Evolutionary conservation across 2,888 invertebrate genomes (phyloP), one percentile per base, ranked within the genome.

Genomic region (Brassicogethes aeneus): DNA sequence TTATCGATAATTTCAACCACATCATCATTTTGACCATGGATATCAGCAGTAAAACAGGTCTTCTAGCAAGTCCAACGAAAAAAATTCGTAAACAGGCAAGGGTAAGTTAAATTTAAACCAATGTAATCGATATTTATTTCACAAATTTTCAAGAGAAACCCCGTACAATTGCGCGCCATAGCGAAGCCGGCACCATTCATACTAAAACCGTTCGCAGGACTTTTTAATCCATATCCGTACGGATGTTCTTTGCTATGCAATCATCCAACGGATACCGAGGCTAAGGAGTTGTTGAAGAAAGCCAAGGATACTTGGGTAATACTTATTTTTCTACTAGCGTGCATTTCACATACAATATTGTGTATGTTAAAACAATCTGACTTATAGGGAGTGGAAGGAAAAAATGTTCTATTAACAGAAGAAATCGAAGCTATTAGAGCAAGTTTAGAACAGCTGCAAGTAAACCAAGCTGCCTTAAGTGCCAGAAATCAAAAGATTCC

Each of bases 161-260:
- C 17, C 17, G 47, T 75, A 30, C 70, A 76, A 40, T 59, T 80
- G 44, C 66, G 69, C 57, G 79, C 80, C 55, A 74, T 80, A 7
- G 76, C 80, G 10, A 72, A 71, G 16, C 82, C 83, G 1, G 85
- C 86, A 1, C 84, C 86, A 2, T 81, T 82, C 44, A 76, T 80
- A 42, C 68, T 87, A 32, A 80, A 87, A 36, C 88, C 88, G 0
- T 85, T 84, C 58, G 85, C 87, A 2, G 85, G 83, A 0, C 71
- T 89, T 1, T 87, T 80, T 68, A 89, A 89, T 66, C 89, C 89
- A 0, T 89, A 83, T 65, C 77, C 85, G 0, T 76, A 79, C 46
- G 79, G 80, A 3, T 90, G 89, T 60, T 89, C 89, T 0, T 79
- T 89, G 3, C 71, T 89, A 5, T 89, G 89, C 68, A 89, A 89